These are phyloP conservation scores for Mesoclemmys tuberculata DNA, from an alignment of 2,113 vertebrate species.

Conservation along the genomic window DNA sequence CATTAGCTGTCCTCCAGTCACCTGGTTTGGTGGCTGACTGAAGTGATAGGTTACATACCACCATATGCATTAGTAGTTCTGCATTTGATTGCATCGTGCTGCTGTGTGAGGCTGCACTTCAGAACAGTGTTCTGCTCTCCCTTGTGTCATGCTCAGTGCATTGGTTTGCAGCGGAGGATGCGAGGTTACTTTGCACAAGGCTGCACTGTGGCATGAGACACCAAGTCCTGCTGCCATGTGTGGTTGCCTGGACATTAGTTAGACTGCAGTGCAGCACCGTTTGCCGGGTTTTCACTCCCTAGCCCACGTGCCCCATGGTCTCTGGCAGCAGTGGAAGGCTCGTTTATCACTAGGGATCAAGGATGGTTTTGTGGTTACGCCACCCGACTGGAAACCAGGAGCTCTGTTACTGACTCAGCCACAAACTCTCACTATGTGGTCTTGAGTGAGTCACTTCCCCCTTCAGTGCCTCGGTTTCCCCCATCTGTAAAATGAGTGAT, in stretches of 20 bases:
- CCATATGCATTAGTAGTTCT: not conserved
- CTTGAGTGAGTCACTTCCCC: not conserved
- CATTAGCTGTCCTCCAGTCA: not conserved
- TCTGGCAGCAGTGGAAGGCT: fast-evolving
- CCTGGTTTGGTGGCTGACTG: no score
- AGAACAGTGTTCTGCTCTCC: not conserved
- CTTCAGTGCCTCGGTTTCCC: constrained; percentile 5
- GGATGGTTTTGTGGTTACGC: fast-evolving
- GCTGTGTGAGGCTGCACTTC: not conserved
- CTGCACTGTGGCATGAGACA: not conserved
- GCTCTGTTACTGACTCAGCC: not conserved
- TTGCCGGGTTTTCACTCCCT: not conserved
- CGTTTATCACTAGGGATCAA: fast-evolving
- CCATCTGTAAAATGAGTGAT: fast-evolving
- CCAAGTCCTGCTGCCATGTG: not conserved
- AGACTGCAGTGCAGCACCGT: not conserved
- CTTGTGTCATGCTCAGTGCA: not conserved
- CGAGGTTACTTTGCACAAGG: not conserved
- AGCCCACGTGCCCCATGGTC: not conserved
- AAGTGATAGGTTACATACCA: not conserved
- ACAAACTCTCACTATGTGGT: not conserved
- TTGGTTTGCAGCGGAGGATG: not conserved
- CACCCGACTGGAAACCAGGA: not conserved
- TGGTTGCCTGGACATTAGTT: not conserved
- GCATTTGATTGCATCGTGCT: not conserved